Percentiles rank a stretch among this genome's conserved stretches.
Conservation (phyloP, 37 sponge, comb jelly and placozoan species). For the Aplysina aerophoba region DNA sequence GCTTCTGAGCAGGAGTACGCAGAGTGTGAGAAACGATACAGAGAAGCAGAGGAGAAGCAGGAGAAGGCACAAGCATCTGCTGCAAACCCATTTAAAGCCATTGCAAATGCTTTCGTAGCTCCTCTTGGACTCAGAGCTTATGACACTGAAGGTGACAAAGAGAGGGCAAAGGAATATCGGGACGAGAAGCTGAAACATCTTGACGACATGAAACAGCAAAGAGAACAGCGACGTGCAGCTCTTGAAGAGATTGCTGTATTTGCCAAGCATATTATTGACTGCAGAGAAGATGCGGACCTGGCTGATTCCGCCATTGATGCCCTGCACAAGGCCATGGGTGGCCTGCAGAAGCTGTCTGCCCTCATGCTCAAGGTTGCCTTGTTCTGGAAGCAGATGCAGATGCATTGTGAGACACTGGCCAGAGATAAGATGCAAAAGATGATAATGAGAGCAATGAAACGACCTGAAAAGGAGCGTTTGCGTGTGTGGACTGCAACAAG, state of each 20-base stretch:
- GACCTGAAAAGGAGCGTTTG: constrained; percentile 44
- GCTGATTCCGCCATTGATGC: constrained; percentile 47
- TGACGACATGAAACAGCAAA: background rate
- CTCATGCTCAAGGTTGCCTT: constrained; percentile 67
- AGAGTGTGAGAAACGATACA: background rate
- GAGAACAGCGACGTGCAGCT: constrained; percentile 35
- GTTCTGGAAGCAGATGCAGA: constrained; percentile 70
- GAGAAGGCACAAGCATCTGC: background rate
- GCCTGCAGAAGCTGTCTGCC: constrained; percentile 56
- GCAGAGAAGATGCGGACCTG: constrained; percentile 22
- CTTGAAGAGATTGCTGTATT: constrained; percentile 35
- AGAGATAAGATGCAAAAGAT: constrained; percentile 14
- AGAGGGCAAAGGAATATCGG: background rate
- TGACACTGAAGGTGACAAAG: background rate
- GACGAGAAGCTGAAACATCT: constrained; percentile 31
- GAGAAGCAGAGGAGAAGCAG: background rate
- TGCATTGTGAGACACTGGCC: constrained; percentile 50
- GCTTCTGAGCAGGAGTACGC: constrained; percentile 10
- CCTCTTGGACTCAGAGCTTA: background rate
- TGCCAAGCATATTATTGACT: constrained; percentile 22
- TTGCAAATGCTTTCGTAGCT: background rate
- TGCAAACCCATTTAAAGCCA: background rate
- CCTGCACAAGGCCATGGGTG: constrained; percentile 59
- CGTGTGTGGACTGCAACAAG: constrained; percentile 40
- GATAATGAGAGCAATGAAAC: constrained; percentile 46